These are phyloP conservation scores for Chaenodraco wilsoni DNA, from an alignment of 2,797 vertebrate genomes.

Conservation along the genomic window DNA sequence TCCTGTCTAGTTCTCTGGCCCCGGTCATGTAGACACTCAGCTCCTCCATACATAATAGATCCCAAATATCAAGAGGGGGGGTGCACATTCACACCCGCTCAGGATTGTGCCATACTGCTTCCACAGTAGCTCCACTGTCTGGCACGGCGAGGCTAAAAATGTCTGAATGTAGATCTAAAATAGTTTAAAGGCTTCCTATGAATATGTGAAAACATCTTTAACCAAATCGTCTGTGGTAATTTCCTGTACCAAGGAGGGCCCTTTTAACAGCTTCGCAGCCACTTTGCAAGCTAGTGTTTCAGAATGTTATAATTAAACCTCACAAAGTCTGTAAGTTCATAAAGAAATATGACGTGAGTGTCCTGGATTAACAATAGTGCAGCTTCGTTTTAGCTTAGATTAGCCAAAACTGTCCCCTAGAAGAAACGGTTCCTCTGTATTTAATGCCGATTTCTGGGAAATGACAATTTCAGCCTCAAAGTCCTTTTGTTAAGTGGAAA, in stretches of 20 bases:
- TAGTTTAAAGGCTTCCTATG: conserved; percentile 22
- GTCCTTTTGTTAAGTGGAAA: conserved; percentile 3
- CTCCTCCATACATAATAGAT: conserved; percentile 71
- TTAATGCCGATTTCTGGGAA: neutral
- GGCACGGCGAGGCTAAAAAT: conserved; percentile 18
- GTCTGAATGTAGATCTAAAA: conserved; percentile 27
- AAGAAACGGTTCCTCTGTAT: neutral
- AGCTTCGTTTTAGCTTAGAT: neutral
- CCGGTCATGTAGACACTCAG: conserved; percentile 63
- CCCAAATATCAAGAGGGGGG: conserved; percentile 57
- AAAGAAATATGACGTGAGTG: neutral
- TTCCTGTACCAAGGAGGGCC: conserved; percentile 15
- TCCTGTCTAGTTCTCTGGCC: conserved; percentile 64
- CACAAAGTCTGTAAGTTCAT: neutral
- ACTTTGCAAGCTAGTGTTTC: conserved; percentile 2
- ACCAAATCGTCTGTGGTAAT: conserved; percentile 11
- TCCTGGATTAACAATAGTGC: neutral
- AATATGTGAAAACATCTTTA: conserved; percentile 6
- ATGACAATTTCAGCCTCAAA: neutral
- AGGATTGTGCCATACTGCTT: conserved; percentile 47
- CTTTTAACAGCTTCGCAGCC: conserved; percentile 2
- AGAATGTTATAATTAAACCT: conserved; percentile 15
- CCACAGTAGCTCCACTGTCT: conserved; percentile 53
- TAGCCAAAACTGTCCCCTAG: too few relatives aligned
- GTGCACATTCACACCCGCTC: conserved; percentile 44